A percentile compares a stretch with the other conserved stretches of the same genome.
Conservation (phyloP, 2,113 vertebrate species). For the Arvicanthis niloticus region DNA sequence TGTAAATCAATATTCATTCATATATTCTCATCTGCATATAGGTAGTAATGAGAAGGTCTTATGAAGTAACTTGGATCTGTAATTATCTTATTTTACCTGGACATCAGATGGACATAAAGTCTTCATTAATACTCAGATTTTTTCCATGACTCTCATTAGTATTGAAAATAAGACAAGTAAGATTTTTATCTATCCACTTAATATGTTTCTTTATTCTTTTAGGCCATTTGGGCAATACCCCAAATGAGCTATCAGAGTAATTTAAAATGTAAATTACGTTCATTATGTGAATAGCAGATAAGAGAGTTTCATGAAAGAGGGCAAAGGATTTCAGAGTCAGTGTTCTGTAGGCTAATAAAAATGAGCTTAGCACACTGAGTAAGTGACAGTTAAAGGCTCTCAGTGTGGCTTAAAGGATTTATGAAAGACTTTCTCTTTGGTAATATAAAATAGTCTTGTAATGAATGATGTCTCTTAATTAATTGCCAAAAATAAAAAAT, state of each 20-base stretch:
- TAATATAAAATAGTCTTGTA: conserved; percentile 58
- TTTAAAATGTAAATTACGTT: conserved; percentile 74
- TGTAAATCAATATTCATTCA: not conserved
- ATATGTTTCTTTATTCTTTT: conserved; percentile 40
- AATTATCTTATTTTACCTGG: not conserved
- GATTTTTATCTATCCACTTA: not conserved
- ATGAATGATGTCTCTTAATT: conserved; percentile 53
- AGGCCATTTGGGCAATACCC: conserved; percentile 49
- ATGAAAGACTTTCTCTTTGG: not conserved
- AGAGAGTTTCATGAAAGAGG: conserved; percentile 33
- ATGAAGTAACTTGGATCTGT: not conserved
- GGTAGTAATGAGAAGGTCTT: not conserved
- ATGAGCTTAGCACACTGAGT: conserved; percentile 55
- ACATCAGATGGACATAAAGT: conserved; percentile 6
- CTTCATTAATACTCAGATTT: conserved; percentile 47
- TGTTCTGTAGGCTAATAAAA: conserved; percentile 46
- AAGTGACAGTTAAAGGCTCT: conserved; percentile 13
- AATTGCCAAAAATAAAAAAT: conserved; percentile 48
- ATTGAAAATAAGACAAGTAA: conserved; percentile 23
- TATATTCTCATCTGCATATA: not conserved
- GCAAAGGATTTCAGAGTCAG: not conserved
- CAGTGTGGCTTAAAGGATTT: conserved; percentile 31
- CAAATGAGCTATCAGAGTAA: conserved; percentile 8
- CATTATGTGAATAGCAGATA: conserved; percentile 69
- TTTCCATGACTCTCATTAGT: conserved; percentile 2